These are phyloP conservation scores for Xylota sylvarum DNA, from an alignment of 2,888 invertebrate genomes.

Conservation along the genomic window DNA sequence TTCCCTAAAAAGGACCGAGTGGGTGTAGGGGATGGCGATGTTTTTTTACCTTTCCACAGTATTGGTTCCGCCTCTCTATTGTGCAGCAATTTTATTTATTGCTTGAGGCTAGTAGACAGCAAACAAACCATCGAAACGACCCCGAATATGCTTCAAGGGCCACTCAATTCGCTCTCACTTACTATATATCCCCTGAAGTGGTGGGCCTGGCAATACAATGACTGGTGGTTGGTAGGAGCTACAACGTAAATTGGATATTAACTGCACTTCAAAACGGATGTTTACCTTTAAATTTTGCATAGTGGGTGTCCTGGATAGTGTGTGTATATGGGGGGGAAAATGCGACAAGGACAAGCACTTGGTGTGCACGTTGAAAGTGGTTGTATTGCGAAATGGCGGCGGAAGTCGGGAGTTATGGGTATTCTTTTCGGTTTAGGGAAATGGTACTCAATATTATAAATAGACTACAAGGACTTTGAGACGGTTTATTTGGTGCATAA, in stretches of 20 bases:
- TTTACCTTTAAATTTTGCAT: slow-evolving; percentile 71
- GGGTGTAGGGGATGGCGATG: background rate
- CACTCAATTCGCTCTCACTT: slow-evolving; percentile 68
- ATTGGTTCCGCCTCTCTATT: slow-evolving; percentile 39
- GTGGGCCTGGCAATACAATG: slow-evolving; percentile 40
- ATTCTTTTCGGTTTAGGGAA: slow-evolving; percentile 7
- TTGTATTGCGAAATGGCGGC: slow-evolving; percentile 24
- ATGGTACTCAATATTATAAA: slow-evolving; percentile 16
- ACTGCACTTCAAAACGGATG: slow-evolving; percentile 75
- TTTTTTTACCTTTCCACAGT: slow-evolving; percentile 5
- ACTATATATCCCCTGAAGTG: slow-evolving; percentile 11
- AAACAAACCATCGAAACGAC: slow-evolving; percentile 75
- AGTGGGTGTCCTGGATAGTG: slow-evolving; percentile 46
- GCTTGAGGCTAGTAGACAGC: slow-evolving; percentile 71
- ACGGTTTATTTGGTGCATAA: too few relatives aligned
- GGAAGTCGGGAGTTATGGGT: slow-evolving; percentile 14
- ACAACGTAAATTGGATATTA: slow-evolving; percentile 74
- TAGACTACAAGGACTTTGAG: slow-evolving; percentile 1
- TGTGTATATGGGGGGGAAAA: slow-evolving; percentile 45
- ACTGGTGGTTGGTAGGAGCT: slow-evolving; percentile 39
- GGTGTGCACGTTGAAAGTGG: slow-evolving; percentile 32
- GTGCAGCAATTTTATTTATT: slow-evolving; percentile 73
- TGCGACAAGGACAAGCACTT: slow-evolving; percentile 64
- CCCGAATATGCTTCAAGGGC: slow-evolving; percentile 72
- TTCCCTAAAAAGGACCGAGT: too few relatives aligned